Percentiles rank a stretch among this genome's conserved stretches.
These are phyloP conservation scores for Galbula dea DNA, from an alignment of 2,113 vertebrate species.

Conservation along the genomic window DNA sequence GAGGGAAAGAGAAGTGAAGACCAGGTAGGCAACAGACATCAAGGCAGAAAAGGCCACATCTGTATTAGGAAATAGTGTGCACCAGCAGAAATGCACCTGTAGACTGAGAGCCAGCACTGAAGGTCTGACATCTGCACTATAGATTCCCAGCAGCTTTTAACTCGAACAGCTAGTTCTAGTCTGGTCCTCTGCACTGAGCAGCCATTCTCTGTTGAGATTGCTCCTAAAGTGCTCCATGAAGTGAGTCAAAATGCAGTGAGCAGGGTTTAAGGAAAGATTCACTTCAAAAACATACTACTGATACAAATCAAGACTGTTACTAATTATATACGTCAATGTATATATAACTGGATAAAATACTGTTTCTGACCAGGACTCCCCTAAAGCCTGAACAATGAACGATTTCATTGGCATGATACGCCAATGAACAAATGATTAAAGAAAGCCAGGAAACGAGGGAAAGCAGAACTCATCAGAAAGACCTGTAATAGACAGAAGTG, in stretches of 20 bases:
- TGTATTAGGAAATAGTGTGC: neutral
- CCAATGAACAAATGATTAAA: neutral
- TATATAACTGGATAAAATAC: neutral
- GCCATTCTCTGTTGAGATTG: neutral
- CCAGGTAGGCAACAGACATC: neutral
- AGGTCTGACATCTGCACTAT: neutral
- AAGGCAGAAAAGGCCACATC: neutral
- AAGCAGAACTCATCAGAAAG: neutral
- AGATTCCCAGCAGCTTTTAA: neutral
- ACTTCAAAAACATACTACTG: neutral
- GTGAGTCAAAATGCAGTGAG: neutral
- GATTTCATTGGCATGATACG: neutral
- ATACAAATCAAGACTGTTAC: neutral
- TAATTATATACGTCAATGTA: neutral
- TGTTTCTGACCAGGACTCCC: neutral
- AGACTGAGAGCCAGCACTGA: neutral
- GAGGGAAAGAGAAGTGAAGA: neutral
- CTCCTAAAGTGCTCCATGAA: neutral
- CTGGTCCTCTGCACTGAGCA: neutral
- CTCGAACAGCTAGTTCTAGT: neutral
- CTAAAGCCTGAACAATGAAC: neutral
- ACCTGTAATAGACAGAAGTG: neutral
- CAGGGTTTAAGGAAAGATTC: neutral
- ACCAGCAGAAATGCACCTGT: neutral
- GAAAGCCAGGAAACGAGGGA: neutral